Conservation (phyloP, 1,140 invertebrate species). For the Pinna nobilis region DNA sequence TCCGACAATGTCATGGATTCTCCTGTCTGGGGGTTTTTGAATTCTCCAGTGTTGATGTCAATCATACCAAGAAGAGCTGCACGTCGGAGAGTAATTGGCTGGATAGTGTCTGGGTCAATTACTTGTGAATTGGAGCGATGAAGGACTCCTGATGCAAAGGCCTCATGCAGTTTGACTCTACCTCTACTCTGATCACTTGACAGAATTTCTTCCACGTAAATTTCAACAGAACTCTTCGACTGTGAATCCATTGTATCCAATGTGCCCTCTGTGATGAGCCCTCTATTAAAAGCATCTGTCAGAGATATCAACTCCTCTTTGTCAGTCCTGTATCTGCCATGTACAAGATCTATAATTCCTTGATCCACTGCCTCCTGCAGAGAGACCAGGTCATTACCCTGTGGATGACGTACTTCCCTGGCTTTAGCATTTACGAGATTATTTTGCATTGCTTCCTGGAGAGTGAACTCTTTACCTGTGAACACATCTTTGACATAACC, state of each 20-base stretch:
- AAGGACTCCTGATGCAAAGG: slow-evolving; percentile 64
- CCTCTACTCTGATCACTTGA: slow-evolving; percentile 54
- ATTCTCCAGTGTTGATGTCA: slow-evolving; percentile 86
- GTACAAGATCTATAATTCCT: slow-evolving; percentile 85
- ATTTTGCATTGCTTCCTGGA: slow-evolving; percentile 81
- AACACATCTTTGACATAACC: slow-evolving; percentile 83
- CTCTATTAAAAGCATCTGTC: slow-evolving; percentile 37
- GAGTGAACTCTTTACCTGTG: slow-evolving; percentile 71
- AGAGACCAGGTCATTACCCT: slow-evolving; percentile 45
- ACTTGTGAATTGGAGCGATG: slow-evolving; percentile 67
- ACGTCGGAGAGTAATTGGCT: slow-evolving; percentile 65
- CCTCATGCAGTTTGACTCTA: slow-evolving; percentile 62
- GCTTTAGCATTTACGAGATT: slow-evolving; percentile 69
- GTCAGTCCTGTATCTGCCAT: slow-evolving; percentile 75
- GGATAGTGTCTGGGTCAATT: slow-evolving; percentile 67
- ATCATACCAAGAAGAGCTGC: slow-evolving; percentile 69
- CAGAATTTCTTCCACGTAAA: slow-evolving; percentile 66
- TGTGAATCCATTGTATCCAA: slow-evolving; percentile 3
- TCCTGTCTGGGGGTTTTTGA: slow-evolving; percentile 88
- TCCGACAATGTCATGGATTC: slow-evolving; percentile 86
- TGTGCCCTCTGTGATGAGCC: slow-evolving; percentile 24
- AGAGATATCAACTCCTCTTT: slow-evolving; percentile 37
- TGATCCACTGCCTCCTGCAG: slow-evolving; percentile 79
- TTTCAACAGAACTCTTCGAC: slow-evolving; percentile 60
- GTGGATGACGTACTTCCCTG: slow-evolving; percentile 57